phyloP scores from a whole-genome alignment of 2,797 vertebrate species.

The Semotilus atromaculatus region DNA sequence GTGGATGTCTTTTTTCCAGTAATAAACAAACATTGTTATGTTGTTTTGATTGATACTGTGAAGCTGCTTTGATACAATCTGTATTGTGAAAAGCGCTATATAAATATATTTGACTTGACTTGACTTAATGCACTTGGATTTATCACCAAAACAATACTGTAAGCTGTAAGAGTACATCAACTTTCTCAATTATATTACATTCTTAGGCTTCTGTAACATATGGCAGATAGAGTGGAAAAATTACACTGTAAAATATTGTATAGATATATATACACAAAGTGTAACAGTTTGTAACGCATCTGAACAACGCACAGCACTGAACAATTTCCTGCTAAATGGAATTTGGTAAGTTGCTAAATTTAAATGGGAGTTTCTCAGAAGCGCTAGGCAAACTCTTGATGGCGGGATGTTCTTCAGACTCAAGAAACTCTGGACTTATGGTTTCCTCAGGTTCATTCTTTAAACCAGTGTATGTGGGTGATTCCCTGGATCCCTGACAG shows the following conservation, averaged over 20 bases:
- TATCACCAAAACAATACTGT: not conserved
- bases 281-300: not conserved
- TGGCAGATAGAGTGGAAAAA: not conserved
- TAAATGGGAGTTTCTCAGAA: constrained; percentile 63
- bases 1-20: too few relatives aligned
- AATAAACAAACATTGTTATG: too few relatives aligned
- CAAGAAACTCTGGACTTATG: constrained; percentile 64
- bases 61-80: too few relatives aligned
- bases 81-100: too few relatives aligned
- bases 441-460: constrained; percentile 81
- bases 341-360: constrained; percentile 70
- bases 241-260: not conserved
- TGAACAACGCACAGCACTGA: not conserved
- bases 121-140: too few relatives aligned
- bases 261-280: not conserved
- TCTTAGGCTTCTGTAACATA: constrained; percentile 2
- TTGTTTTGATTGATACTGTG: too few relatives aligned
- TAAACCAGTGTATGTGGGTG: not conserved
- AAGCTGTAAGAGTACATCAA: constrained; percentile 2
- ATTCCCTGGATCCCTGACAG: constrained; percentile 37
- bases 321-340: constrained; percentile 61
- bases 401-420: constrained; percentile 48
- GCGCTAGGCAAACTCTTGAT: constrained; percentile 69
- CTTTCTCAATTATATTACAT: not conserved
- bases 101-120: too few relatives aligned